Percentiles rank a stretch among this genome's conserved stretches.
These are phyloP conservation scores for Gallinago jamesoni DNA, from an alignment of 2,113 vertebrate genomes.

Conservation along the genomic window DNA sequence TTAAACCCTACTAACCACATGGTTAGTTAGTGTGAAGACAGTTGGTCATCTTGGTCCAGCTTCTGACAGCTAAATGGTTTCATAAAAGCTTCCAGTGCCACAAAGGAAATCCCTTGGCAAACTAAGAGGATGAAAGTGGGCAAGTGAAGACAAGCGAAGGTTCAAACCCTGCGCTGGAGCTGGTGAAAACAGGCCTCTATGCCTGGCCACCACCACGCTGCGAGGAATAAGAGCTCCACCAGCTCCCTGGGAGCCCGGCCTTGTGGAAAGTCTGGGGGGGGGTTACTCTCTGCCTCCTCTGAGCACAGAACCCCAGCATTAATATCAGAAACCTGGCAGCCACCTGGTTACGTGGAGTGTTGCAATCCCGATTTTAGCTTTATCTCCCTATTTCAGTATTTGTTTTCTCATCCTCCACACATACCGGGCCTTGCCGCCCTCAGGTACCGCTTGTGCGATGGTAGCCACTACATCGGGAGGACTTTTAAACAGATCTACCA, in stretches of 20 bases:
- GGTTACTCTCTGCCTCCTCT: neutral
- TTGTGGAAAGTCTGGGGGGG: fast-evolving
- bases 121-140: fast-evolving
- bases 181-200: neutral
- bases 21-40: neutral
- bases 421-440: fast-evolving
- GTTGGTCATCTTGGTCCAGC: neutral
- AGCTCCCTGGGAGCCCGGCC: fast-evolving
- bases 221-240: neutral
- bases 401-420: neutral
- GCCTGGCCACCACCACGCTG: fast-evolving
- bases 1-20: neutral
- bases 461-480: neutral
- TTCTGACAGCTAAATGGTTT: neutral
- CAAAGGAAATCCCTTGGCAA: neutral
- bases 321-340: neutral
- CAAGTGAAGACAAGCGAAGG: fast-evolving
- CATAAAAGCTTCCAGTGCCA: neutral
- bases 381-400: neutral
- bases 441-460: fast-evolving
- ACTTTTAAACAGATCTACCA: neutral
- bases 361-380: neutral
- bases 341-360: fast-evolving
- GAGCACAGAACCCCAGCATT: neutral
- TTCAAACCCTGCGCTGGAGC: neutral